Evolutionary conservation across 2,797 vertebrate genomes (phyloP).

Genomic region (Simalia tracyae): DNA sequence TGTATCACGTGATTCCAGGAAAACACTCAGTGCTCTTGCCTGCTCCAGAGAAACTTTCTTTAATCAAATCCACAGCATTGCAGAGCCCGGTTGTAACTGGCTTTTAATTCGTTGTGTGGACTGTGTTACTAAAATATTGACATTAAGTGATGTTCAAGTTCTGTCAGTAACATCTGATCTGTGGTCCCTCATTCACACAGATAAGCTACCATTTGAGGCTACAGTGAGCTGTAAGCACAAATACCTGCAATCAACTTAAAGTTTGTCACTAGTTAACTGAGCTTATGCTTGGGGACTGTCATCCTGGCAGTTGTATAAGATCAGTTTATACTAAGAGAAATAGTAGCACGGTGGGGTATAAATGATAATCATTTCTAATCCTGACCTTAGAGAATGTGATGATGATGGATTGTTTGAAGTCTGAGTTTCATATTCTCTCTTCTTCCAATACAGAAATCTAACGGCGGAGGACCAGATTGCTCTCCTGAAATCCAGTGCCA

Average conservation of each 20-base stretch:
- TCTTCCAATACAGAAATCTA: constrained; percentile 80
- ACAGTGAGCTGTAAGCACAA: not conserved
- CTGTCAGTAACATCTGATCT: no score
- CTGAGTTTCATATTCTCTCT: not conserved
- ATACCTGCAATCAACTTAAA: not conserved
- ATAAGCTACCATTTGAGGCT: not conserved
- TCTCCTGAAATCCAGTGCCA: constrained; percentile 93
- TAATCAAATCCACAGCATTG: not conserved
- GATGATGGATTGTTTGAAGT: not conserved
- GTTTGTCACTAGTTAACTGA: not conserved
- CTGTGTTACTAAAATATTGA: not conserved
- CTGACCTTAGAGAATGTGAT: no score
- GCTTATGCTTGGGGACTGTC: not conserved
- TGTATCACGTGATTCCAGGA: not conserved
- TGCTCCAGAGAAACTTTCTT: not conserved
- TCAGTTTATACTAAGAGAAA: not conserved
- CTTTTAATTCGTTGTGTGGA: not conserved
- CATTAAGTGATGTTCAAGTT: not conserved
- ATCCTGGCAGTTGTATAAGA: not conserved
- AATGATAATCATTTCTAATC: not conserved
- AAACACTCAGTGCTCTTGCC: not conserved
- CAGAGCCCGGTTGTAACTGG: not conserved
- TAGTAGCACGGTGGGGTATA: not conserved
- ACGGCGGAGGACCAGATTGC: constrained; percentile 94
- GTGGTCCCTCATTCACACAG: not conserved